Base-by-base conservation (phyloP, 2,888 invertebrate species). In the Flexamia atlantica region DNA sequence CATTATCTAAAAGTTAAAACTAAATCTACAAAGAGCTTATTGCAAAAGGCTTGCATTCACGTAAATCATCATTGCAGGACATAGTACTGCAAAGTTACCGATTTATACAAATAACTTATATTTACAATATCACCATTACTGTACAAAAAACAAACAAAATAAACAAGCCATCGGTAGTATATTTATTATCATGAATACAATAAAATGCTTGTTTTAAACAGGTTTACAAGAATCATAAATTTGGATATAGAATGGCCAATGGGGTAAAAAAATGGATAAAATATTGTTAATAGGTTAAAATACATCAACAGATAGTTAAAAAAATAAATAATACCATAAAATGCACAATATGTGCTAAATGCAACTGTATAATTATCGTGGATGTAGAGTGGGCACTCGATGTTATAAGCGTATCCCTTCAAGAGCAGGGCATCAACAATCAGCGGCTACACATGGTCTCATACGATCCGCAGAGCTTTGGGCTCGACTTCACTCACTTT, bases 401-500 rank as follows among this genome's bases (percentile, higher is more conserved):
- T 68, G 36, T 70, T 70, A 32, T 30, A 23, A 53, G 23, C 12
- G 68, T 25, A 25, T 40, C 36, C 70, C 70, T 32, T n/a, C 7
- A 23, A 70, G n/a, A 70, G 20, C 70, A 70, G 40, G 70, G 70
- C 36, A 70, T 70, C 70, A 70, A 40, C 30, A n/a, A 32, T 68
- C n/a, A 14, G 40, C 9, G 36, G 14, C 17, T 9, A 5, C 9
- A 30, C 4, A 28, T 0, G 28, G 5, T 14, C 20, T 70, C 70
- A 70, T 12, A 70, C 40, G 5, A 70, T 32, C 23, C 70, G 32
- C 14, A 85, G 64, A 14, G 84, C 80, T 81, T 53, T 85, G 40
- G 83, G 84, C 20, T 83, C 80, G 12, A 85, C 83, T 74, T 85
- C 85, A 25, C 84, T 81, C 12, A 85, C 85, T 79, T 83, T 50